phyloP scores from a whole-genome alignment of 2,888 invertebrate genomes.

The Desoria tigrina region DNA sequence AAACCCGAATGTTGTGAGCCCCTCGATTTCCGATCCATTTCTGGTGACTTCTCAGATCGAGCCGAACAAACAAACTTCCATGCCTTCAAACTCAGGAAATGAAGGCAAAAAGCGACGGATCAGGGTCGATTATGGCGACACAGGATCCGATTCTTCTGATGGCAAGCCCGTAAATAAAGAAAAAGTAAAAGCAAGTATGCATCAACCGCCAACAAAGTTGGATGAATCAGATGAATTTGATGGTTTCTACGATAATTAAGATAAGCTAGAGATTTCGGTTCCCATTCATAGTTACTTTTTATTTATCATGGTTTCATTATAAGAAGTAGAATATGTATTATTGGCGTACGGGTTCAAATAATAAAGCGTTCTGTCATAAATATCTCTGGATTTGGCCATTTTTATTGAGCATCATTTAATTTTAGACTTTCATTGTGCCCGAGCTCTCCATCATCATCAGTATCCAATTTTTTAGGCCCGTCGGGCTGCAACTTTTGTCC shows the following conservation, averaged over 20 bases:
- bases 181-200: not conserved
- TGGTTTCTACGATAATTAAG: slow-evolving; percentile 42
- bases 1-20: not conserved
- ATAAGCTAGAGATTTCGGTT: too few species aligned
- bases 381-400: not conserved
- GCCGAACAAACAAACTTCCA: not conserved
- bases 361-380: too few species aligned
- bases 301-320: too few species aligned
- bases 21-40: not conserved
- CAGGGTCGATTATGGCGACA: slow-evolving; percentile 45
- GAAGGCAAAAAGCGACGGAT: slow-evolving; percentile 22
- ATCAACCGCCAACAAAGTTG: not conserved
- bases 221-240: slow-evolving; percentile 30
- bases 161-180: slow-evolving; percentile 13
- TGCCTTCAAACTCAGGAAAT: not conserved
- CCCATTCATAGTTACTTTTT: too few species aligned
- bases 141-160: slow-evolving; percentile 40
- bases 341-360: too few species aligned
- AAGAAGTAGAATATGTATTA: too few species aligned
- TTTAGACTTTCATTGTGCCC: too few species aligned
- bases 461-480: too few species aligned
- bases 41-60: not conserved
- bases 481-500: too few species aligned
- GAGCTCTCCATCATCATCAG: too few species aligned
- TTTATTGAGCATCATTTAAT: too few species aligned